phyloP scores from a whole-genome alignment of 2,888 invertebrate species.

The Bimastos eiseni region DNA sequence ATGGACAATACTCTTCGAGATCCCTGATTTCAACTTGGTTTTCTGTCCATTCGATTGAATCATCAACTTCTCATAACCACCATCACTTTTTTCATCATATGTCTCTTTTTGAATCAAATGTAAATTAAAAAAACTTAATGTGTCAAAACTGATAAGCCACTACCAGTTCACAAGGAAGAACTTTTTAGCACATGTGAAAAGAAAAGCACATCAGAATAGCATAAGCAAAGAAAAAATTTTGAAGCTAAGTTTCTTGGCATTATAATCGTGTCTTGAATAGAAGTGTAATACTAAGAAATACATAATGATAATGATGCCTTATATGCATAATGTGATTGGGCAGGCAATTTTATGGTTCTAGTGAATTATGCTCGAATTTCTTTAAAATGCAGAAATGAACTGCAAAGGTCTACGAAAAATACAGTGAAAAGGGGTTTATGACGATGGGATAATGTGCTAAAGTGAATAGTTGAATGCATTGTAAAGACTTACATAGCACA shows the following conservation, averaged over 20 bases:
- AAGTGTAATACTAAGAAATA: background rate
- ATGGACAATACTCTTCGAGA: too few relatives aligned
- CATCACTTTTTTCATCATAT: too few relatives aligned
- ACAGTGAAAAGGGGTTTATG: background rate
- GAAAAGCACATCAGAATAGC: background rate
- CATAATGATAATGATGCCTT: background rate
- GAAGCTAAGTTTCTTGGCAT: background rate
- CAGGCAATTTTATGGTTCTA: background rate
- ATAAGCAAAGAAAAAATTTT: background rate
- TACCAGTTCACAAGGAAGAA: background rate
- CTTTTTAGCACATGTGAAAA: background rate
- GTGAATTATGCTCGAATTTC: background rate
- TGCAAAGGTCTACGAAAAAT: background rate
- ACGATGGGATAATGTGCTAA: background rate
- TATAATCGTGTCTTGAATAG: background rate
- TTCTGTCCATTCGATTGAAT: too few relatives aligned
- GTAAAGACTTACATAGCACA: constrained; percentile 67
- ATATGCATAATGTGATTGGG: background rate
- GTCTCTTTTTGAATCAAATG: too few relatives aligned
- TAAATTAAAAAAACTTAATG: background rate
- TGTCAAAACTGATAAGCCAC: background rate
- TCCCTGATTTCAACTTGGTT: too few relatives aligned
- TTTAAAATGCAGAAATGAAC: background rate
- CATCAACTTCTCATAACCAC: too few relatives aligned
- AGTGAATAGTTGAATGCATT: background rate